These are phyloP conservation scores for Ectemnius continuus DNA, from an alignment of 2,888 invertebrate species.

Conservation along the genomic window DNA sequence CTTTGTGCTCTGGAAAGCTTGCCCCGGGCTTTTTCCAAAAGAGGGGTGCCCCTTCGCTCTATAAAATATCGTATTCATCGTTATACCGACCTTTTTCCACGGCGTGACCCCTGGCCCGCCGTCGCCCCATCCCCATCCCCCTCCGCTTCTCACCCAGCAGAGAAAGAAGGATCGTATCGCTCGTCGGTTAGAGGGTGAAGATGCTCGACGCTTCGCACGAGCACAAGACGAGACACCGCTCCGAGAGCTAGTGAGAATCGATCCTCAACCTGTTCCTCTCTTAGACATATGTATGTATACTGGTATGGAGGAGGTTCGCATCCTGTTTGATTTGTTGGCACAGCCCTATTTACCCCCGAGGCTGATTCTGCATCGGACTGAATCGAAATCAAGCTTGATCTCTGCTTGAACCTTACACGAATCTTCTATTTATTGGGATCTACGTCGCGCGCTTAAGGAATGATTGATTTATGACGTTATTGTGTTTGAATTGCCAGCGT, in stretches of 20 bases:
- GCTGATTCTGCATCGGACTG: neutral
- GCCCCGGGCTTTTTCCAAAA: conserved; percentile 57
- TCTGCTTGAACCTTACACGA: neutral
- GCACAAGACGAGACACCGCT: conserved; percentile 43
- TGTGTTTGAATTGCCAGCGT: neutral
- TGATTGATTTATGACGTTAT: neutral
- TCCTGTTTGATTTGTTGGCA: conserved; percentile 20
- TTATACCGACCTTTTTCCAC: conserved; percentile 54
- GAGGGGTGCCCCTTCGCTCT: conserved; percentile 45
- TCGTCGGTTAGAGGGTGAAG: conserved; percentile 4
- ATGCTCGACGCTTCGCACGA: conserved; percentile 17
- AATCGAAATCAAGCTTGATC: neutral
- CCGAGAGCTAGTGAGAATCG: conserved; percentile 38
- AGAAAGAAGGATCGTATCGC: conserved; percentile 18
- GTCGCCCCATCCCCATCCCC: conserved; percentile 10
- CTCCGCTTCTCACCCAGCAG: conserved; percentile 24
- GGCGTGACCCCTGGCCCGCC: conserved; percentile 9
- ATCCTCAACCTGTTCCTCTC: conserved; percentile 37
- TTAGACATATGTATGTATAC: too few relatives aligned
- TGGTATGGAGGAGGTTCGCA: conserved; percentile 29
- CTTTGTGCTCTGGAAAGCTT: conserved; percentile 59
- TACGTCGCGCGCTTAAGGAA: neutral
- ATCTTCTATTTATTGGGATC: neutral
- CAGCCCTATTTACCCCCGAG: conserved; percentile 1
- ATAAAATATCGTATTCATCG: conserved; percentile 63